Evolutionary conservation across 2,888 invertebrate genomes (phyloP).

Genomic region (Hypomecis atomaria): DNA sequence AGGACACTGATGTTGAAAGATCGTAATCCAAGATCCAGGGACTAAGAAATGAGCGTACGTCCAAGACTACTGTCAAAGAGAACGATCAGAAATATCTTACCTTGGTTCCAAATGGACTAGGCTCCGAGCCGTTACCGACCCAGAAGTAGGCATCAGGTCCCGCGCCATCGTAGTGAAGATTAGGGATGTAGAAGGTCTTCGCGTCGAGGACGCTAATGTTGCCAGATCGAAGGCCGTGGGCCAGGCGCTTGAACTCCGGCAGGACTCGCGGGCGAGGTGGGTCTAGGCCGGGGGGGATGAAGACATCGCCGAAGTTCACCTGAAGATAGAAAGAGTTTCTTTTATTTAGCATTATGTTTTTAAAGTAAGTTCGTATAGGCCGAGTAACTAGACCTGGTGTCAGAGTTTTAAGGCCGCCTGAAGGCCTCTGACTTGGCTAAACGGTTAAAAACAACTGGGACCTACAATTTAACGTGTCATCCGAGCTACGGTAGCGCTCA

Average conservation of each 20-base stretch:
- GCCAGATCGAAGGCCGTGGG: slow-evolving; percentile 95
- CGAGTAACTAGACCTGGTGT: too few species aligned
- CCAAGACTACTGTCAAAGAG: too few species aligned
- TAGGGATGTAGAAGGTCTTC: slow-evolving; percentile 96
- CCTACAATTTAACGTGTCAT: too few species aligned
- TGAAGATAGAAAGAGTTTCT: slow-evolving; percentile 61
- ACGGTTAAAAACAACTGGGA: too few species aligned
- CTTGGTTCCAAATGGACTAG: slow-evolving; percentile 92
- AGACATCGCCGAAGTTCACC: slow-evolving; percentile 96
- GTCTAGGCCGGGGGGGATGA: slow-evolving; percentile 90
- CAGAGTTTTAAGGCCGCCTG: too few species aligned
- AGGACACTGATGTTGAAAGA: slow-evolving; percentile 96
- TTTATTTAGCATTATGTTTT: too few species aligned
- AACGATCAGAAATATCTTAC: slow-evolving; percentile 59
- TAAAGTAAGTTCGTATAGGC: too few species aligned
- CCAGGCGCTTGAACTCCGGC: slow-evolving; percentile 93
- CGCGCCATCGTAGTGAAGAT: slow-evolving; percentile 95
- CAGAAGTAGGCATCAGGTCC: slow-evolving; percentile 97
- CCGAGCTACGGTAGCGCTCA: too few species aligned
- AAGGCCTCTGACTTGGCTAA: too few species aligned
- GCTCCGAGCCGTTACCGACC: slow-evolving; percentile 95
- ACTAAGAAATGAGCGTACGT: too few species aligned
- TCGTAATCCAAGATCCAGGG: slow-evolving; percentile 61
- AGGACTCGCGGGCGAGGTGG: slow-evolving; percentile 92
- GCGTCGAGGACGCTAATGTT: slow-evolving; percentile 96